Percentiles rank a stretch among this genome's conserved stretches.
These are phyloP conservation scores for Panagrolaimus sp. DNA, from an alignment of 1,140 invertebrate genomes.

Conservation along the genomic window DNA sequence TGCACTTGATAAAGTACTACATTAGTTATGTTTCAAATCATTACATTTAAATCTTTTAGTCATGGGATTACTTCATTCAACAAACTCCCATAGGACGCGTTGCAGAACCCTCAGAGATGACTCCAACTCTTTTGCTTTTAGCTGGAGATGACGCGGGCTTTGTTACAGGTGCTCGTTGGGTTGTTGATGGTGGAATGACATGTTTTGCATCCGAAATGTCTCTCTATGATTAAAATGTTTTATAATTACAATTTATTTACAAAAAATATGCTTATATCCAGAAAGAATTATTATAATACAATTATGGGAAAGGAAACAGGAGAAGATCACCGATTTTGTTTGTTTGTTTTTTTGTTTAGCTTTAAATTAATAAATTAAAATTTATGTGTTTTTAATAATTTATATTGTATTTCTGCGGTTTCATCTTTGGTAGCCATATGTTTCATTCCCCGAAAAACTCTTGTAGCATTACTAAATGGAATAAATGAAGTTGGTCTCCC, in stretches of 20 bases:
- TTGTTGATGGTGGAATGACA: not conserved
- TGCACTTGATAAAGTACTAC: not conserved
- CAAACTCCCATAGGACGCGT: not conserved
- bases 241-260: too few relatives aligned
- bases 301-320: too few relatives aligned
- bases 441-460: not conserved
- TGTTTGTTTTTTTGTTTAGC: too few relatives aligned
- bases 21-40: not conserved
- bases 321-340: too few relatives aligned
- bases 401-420: not conserved
- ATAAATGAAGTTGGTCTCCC: not conserved
- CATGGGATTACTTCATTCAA: not conserved
- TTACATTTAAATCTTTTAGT: not conserved
- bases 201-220: not conserved
- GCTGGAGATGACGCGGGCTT: not conserved
- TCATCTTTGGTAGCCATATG: constrained; percentile 9
- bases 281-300: too few relatives aligned
- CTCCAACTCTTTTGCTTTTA: not conserved
- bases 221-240: too few relatives aligned
- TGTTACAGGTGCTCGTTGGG: not conserved
- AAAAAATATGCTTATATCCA: too few relatives aligned
- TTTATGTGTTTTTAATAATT: not conserved
- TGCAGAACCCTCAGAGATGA: not conserved
- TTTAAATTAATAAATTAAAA: not conserved
- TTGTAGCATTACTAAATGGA: constrained; percentile 2